A percentile compares a stretch with the other conserved stretches of the same genome.
phyloP scores from a whole-genome alignment of 2,113 vertebrate species.

The Passerina amoena region DNA sequence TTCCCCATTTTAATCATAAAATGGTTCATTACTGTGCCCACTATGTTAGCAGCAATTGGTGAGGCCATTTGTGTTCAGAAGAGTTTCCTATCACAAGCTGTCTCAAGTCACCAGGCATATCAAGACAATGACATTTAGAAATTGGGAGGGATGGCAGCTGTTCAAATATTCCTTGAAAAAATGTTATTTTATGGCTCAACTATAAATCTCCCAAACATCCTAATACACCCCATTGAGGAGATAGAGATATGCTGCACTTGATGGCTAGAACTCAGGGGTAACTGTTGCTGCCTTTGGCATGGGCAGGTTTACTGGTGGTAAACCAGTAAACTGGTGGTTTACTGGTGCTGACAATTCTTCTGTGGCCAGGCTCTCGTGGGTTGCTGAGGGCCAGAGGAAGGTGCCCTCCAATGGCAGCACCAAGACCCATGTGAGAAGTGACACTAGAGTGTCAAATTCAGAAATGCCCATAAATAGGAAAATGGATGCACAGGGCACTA shows the following conservation, averaged over 20 bases:
- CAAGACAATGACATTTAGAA: background rate
- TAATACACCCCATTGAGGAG: background rate
- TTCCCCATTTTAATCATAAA: background rate
- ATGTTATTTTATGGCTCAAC: background rate
- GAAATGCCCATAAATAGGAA: background rate
- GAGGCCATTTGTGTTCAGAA: background rate
- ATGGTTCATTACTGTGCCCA: background rate
- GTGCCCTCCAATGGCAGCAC: background rate
- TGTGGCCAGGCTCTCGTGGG: background rate
- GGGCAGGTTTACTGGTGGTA: background rate
- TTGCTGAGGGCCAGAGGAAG: background rate
- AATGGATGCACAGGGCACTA: background rate
- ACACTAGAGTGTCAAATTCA: background rate
- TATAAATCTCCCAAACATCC: background rate
- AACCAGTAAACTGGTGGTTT: background rate
- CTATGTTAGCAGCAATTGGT: background rate
- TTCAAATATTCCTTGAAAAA: slow-evolving; percentile 19
- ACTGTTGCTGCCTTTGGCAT: background rate
- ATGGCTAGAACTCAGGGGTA: background rate
- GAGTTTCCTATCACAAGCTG: background rate
- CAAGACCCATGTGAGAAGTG: background rate
- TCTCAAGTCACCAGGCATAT: background rate
- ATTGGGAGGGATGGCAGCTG: background rate
- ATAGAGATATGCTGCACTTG: background rate
- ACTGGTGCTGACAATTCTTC: background rate